These are phyloP conservation scores for Staurois parvus DNA, from an alignment of 2,797 vertebrate species.

Conservation along the genomic window DNA sequence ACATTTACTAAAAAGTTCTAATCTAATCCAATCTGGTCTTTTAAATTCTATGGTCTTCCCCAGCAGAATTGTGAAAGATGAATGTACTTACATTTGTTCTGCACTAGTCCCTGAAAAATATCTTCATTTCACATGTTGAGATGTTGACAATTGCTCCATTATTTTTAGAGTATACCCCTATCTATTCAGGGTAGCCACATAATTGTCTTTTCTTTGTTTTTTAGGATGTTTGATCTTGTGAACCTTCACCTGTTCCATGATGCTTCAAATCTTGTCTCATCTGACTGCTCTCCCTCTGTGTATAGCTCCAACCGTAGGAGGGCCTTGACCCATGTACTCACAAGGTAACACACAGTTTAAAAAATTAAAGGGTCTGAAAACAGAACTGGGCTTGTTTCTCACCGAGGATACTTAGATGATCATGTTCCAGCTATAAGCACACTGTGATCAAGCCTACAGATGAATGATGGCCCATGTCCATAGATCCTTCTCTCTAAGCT, in stretches of 20 bases:
- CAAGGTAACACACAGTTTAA: constrained; percentile 72
- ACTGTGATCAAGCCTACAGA: no score
- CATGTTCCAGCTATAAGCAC: no score
- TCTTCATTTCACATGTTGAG: no score
- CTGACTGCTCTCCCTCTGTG: constrained; percentile 80
- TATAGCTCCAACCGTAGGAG: constrained; percentile 81
- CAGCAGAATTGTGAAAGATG: background rate
- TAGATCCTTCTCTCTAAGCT: background rate
- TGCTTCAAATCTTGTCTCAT: constrained; percentile 85
- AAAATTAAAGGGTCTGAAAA: background rate
- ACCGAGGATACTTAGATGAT: no score
- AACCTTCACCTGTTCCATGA: constrained; percentile 88
- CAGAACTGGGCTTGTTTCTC: background rate
- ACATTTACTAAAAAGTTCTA: background rate
- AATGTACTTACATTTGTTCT: background rate
- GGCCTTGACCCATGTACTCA: constrained; percentile 80
- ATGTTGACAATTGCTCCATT: background rate
- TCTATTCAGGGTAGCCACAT: background rate
- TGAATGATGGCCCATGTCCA: background rate
- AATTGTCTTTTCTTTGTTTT: background rate
- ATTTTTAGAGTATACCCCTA: background rate
- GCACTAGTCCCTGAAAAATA: background rate
- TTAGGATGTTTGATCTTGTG: constrained; percentile 82
- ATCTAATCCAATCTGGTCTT: no score
- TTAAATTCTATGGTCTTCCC: background rate